Conservation (phyloP, 2,888 invertebrate genomes). For the Cerceris rybyensis region DNA sequence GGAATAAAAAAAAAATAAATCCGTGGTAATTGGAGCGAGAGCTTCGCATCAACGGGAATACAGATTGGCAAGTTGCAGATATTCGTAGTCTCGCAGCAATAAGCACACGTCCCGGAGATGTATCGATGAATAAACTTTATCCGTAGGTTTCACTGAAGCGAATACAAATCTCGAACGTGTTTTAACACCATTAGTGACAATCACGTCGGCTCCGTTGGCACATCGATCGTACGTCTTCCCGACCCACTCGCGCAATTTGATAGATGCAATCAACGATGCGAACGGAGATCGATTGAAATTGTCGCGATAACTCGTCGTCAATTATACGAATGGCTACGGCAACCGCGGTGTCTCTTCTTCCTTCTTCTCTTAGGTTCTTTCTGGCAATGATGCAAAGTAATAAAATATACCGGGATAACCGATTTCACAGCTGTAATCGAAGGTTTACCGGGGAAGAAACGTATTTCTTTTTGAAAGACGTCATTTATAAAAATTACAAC, state of each 20-base stretch:
- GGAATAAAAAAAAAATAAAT: too few relatives aligned
- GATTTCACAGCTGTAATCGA: too few relatives aligned
- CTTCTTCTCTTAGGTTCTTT: too few relatives aligned
- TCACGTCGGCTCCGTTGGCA: constrained; percentile 9
- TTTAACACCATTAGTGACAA: constrained; percentile 28
- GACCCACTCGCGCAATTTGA: not conserved
- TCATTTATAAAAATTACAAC: too few relatives aligned
- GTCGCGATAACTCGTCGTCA: not conserved
- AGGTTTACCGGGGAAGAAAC: too few relatives aligned
- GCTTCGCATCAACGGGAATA: too few relatives aligned
- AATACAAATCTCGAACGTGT: constrained; percentile 24
- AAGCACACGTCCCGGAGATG: constrained; percentile 16
- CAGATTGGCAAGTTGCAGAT: not conserved
- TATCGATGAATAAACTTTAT: constrained; percentile 24
- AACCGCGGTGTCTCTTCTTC: too few relatives aligned
- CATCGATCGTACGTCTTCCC: constrained; percentile 32
- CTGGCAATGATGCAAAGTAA: too few relatives aligned
- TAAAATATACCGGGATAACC: too few relatives aligned
- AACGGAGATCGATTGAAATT: not conserved
- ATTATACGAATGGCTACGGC: not conserved
- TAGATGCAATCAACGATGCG: not conserved
- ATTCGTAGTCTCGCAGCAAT: constrained; percentile 3
- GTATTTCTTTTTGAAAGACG: too few relatives aligned
- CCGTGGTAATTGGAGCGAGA: too few relatives aligned
- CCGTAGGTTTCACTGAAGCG: not conserved